phyloP scores from a whole-genome alignment of 2,113 vertebrate species.

The Phylloscopus whistleri region DNA sequence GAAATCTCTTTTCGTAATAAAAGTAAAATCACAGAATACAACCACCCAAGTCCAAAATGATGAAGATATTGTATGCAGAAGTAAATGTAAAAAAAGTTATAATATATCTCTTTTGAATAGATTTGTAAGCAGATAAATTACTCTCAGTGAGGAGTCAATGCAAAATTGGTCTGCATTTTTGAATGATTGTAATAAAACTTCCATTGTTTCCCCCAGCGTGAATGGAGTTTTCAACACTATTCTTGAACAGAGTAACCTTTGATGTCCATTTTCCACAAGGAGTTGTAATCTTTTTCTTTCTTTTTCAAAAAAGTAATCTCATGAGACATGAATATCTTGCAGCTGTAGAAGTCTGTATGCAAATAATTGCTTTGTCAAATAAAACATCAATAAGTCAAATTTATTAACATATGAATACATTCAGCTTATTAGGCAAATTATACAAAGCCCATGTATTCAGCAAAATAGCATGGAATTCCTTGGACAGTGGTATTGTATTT shows the following conservation, averaged over 20 bases:
- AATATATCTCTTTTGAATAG: background rate
- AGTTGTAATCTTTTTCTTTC: background rate
- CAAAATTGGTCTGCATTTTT: background rate
- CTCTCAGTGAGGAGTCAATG: background rate
- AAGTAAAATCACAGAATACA: background rate
- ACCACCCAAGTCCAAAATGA: background rate
- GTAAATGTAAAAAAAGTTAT: background rate
- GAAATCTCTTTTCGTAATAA: background rate
- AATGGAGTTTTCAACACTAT: background rate
- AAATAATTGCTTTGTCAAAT: slow-evolving; percentile 37
- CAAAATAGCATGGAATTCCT: slow-evolving; percentile 18
- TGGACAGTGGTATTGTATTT: background rate
- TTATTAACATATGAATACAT: background rate
- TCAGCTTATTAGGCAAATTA: slow-evolving; percentile 4
- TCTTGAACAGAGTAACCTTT: background rate
- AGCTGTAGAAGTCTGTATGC: slow-evolving; percentile 12
- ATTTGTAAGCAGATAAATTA: background rate
- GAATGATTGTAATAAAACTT: background rate
- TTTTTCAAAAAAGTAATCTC: background rate
- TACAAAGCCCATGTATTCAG: background rate
- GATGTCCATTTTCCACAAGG: background rate
- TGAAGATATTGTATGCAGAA: background rate
- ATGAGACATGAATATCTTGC: background rate
- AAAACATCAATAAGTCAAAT: slow-evolving; percentile 31
- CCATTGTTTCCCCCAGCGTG: background rate